Evolutionary conservation across 37 sponge, comb jelly and placozoan genomes (phyloP), one percentile per base, ranked within the genome.

Genomic region (Axinella damicornis): DNA sequence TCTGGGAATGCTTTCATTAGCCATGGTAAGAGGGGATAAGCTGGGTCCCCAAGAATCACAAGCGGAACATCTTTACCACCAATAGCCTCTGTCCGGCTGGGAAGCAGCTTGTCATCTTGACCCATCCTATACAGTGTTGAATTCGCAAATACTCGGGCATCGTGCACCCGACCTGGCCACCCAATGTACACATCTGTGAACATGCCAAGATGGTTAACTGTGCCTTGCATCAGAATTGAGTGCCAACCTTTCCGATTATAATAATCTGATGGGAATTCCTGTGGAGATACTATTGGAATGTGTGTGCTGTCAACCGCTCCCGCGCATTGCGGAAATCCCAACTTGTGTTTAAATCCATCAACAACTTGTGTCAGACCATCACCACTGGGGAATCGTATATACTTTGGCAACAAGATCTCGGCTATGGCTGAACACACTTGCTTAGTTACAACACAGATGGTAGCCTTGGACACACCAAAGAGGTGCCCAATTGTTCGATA

Each of bases 161-260:
- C 87, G n/a, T 87, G 87, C 53, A 87, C 80, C 39, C 67, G 52
- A 24, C 78, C 86, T 24, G 86, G 86, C 86, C 78, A 77, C 12
- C 78, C 71, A 32, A 84, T 46, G 54, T 65, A 65, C 16, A 75
- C 57, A 65, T 84, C 69, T 53, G 15, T 75, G 40, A 83, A 83
- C 69, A 17, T 21, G 14, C 69, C 76, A 22, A 15, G 31, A 33
- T 74, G 33, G 35, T 85, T 25, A 18, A 85, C 86, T 20, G 37
- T 34, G 5, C 78, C 86, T 55, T 85, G 86, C 25, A 85, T 19
- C 16, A 85, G 9, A 13, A 87, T 37, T 20, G 80, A 87, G 62
- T 87, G 65, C 64, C 64, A 87, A 0, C 87, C 87, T 32, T 87
- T 79, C 27, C 87, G 40, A 53, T 87, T 79, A 40, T 79, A 87